Percentiles rank a stretch among this genome's conserved stretches.
Evolutionary conservation across 2,888 invertebrate genomes (phyloP).

Genomic region (Lymantria monacha): DNA sequence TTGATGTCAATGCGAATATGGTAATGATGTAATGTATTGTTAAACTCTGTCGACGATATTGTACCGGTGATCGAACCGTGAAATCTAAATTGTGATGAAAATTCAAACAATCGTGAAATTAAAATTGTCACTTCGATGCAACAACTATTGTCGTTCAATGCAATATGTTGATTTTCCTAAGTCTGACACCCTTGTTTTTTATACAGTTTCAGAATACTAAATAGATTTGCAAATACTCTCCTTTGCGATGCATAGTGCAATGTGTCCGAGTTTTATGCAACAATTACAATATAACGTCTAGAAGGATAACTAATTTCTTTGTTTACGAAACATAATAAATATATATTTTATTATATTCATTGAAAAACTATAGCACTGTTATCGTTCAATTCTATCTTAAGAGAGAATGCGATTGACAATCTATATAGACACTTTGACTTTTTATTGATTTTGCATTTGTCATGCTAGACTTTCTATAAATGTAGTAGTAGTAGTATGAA

Average conservation of each 20-base stretch:
- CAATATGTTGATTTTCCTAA: slow-evolving; percentile 8
- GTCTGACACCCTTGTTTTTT: not conserved
- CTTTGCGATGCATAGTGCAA: not conserved
- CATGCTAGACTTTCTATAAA: too few relatives aligned
- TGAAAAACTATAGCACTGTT: too few relatives aligned
- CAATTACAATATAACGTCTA: not conserved
- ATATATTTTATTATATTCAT: too few relatives aligned
- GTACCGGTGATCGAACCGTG: slow-evolving; percentile 1
- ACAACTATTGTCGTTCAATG: slow-evolving; percentile 4
- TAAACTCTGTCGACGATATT: slow-evolving; percentile 6
- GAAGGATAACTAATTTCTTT: not conserved
- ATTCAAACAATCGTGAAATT: slow-evolving; percentile 14
- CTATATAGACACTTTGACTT: too few relatives aligned
- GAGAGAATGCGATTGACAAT: too few relatives aligned
- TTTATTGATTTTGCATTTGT: too few relatives aligned
- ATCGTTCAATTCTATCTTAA: too few relatives aligned
- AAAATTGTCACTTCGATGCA: slow-evolving; percentile 3
- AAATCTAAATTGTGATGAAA: slow-evolving; percentile 8
- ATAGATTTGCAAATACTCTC: not conserved
- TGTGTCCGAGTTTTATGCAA: not conserved
- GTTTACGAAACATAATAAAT: not conserved
- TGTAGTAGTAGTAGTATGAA: too few relatives aligned
- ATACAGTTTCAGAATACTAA: slow-evolving; percentile 1
- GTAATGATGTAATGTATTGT: slow-evolving; percentile 9
- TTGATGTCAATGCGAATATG: slow-evolving; percentile 5